Evolutionary conservation across 2,888 invertebrate species (phyloP).

Genomic region (Tetragonula carbonaria): DNA sequence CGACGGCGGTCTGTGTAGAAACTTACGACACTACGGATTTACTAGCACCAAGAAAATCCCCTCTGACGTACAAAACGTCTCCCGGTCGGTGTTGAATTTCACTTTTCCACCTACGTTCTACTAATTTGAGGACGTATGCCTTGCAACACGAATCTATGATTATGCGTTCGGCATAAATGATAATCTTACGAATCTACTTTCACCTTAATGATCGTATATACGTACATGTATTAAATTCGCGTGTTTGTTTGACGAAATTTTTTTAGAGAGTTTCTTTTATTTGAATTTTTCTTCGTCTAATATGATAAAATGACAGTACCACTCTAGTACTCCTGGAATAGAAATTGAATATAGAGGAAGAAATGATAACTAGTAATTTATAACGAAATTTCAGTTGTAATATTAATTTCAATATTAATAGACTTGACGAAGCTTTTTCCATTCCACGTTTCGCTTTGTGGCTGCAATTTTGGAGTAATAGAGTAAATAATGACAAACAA

Average conservation of each 20-base stretch:
- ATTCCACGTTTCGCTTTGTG: not conserved
- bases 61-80: slow-evolving; percentile 48
- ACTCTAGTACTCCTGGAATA: too few species aligned
- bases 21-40: slow-evolving; percentile 64
- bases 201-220: not conserved
- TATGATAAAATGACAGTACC: too few species aligned
- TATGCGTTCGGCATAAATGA: slow-evolving; percentile 35
- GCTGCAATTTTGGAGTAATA: not conserved
- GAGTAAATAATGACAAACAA: not conserved
- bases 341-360: too few species aligned
- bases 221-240: not conserved
- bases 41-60: slow-evolving; percentile 59
- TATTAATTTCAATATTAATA: too few species aligned
- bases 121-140: slow-evolving; percentile 64
- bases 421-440: not conserved
- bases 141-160: slow-evolving; percentile 26
- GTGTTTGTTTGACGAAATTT: not conserved
- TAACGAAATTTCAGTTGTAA: too few species aligned
- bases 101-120: slow-evolving; percentile 69
- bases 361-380: too few species aligned
- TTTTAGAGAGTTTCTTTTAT: too few species aligned
- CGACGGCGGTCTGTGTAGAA: slow-evolving; percentile 26
- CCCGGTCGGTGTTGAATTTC: slow-evolving; percentile 74
- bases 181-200: slow-evolving; percentile 39
- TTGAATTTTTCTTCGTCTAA: too few species aligned